A percentile compares a stretch with the other conserved stretches of the same genome.
phyloP scores from a whole-genome alignment of 2,797 vertebrate species.

The Pelobates cultripes region DNA sequence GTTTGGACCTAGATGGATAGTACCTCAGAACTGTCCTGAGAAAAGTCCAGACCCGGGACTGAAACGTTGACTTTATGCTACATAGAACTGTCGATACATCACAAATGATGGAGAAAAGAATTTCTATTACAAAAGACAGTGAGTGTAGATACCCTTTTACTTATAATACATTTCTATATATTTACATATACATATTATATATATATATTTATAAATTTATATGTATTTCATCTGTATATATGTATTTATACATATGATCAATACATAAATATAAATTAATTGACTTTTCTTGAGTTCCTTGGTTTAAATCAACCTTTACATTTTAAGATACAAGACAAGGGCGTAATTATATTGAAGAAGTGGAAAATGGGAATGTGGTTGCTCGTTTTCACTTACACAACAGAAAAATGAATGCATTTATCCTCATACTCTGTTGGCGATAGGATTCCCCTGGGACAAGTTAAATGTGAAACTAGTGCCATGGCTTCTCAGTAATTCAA shows the following conservation, averaged over 20 bases:
- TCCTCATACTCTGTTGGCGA: conserved; percentile 35
- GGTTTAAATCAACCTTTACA: conserved; percentile 48
- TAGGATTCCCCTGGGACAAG: conserved; percentile 34
- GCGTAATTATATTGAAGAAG: conserved; percentile 33
- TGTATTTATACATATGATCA: conserved; percentile 1
- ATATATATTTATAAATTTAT: not conserved
- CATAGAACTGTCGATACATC: too few relatives aligned
- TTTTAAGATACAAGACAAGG: conserved; percentile 31
- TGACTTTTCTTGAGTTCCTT: conserved; percentile 3
- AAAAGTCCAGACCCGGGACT: too few relatives aligned
- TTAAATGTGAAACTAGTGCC: conserved; percentile 50
- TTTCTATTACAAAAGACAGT: not conserved
- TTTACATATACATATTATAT: conserved; percentile 26
- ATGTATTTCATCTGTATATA: not conserved
- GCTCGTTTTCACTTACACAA: conserved; percentile 46
- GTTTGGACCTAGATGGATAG: too few relatives aligned
- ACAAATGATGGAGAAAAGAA: conserved; percentile 3
- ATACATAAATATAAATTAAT: conserved; percentile 23
- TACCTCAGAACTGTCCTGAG: too few relatives aligned
- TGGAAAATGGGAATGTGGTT: conserved; percentile 23
- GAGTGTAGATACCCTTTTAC: too few relatives aligned
- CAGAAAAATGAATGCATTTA: conserved; percentile 52
- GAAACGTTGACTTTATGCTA: too few relatives aligned
- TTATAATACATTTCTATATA: too few relatives aligned
- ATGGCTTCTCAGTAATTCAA: conserved; percentile 44